Conservation (phyloP, 2,113 vertebrate genomes). For the Sapayoa aenigma region DNA sequence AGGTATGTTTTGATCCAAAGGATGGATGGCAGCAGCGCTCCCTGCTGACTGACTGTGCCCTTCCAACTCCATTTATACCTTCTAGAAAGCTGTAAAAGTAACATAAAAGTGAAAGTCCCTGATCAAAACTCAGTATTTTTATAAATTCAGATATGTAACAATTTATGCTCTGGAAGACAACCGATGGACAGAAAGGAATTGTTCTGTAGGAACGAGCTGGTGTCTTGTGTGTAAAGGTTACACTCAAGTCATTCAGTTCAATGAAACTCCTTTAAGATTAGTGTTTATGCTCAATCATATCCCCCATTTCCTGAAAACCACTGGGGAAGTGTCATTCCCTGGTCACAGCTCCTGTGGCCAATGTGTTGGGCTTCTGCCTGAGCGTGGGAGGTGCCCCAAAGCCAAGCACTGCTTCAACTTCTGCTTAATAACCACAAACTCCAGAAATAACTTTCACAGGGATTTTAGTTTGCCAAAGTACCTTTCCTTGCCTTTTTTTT, state of each 20-base stretch:
- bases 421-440: not conserved
- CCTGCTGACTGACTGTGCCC: accelerated
- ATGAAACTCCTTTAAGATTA: accelerated
- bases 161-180: not conserved
- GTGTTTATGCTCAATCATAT: not conserved
- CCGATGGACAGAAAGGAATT: not conserved
- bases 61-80: not conserved
- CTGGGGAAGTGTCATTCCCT: not conserved
- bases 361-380: accelerated
- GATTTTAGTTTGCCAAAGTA: not conserved
- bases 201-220: accelerated
- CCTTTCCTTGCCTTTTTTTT: not conserved
- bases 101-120: not conserved
- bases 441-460: not conserved
- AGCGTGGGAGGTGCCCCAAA: not conserved
- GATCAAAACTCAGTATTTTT: not conserved
- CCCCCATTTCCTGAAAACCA: not conserved
- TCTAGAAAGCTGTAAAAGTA: not conserved
- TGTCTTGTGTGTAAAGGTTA: not conserved
- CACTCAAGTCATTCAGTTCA: accelerated
- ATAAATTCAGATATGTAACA: not conserved
- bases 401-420: not conserved
- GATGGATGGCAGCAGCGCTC: not conserved
- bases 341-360: accelerated
- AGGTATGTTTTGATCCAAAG: too few relatives aligned